Evolutionary conservation across 2,888 invertebrate genomes (phyloP).

Genomic region (Yponomeuta cagnagella): DNA sequence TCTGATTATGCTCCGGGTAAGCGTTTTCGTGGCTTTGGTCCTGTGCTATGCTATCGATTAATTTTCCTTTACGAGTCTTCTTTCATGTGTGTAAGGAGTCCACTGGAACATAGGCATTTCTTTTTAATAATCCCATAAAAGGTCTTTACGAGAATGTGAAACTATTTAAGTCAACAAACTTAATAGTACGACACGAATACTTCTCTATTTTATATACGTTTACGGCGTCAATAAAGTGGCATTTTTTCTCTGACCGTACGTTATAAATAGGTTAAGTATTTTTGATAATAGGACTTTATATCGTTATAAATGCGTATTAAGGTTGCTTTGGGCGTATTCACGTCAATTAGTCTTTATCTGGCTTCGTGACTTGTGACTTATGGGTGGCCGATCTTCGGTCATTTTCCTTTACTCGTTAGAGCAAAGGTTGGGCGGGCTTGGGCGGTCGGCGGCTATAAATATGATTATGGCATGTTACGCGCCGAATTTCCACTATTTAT

Average conservation of each 20-base stretch:
- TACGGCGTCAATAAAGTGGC: conserved; percentile 9
- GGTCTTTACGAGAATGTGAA: conserved; percentile 12
- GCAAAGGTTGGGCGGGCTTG: conserved; percentile 6
- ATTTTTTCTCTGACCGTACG: conserved; percentile 19
- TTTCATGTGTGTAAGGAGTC: background rate
- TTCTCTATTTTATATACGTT: background rate
- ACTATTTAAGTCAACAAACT: conserved; percentile 16
- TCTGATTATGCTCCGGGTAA: too few relatives aligned
- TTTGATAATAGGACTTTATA: conserved; percentile 64
- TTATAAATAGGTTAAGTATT: conserved; percentile 69
- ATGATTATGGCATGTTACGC: conserved; percentile 44
- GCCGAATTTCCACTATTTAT: conserved; percentile 18
- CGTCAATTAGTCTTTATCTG: conserved; percentile 65
- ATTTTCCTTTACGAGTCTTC: background rate
- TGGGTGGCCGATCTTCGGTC: conserved; percentile 58
- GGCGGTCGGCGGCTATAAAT: conserved; percentile 38
- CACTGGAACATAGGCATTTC: background rate
- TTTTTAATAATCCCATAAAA: conserved; percentile 11
- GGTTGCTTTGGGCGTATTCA: conserved; percentile 54
- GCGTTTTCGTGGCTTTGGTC: too few relatives aligned
- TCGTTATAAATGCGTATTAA: conserved; percentile 70
- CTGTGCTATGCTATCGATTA: background rate
- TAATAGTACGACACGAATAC: conserved; percentile 9
- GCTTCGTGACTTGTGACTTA: conserved; percentile 72
- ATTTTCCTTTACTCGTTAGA: conserved; percentile 18